Base-by-base conservation (phyloP, 2,888 invertebrate species). In the Rhamphomyia laevipes region DNA sequence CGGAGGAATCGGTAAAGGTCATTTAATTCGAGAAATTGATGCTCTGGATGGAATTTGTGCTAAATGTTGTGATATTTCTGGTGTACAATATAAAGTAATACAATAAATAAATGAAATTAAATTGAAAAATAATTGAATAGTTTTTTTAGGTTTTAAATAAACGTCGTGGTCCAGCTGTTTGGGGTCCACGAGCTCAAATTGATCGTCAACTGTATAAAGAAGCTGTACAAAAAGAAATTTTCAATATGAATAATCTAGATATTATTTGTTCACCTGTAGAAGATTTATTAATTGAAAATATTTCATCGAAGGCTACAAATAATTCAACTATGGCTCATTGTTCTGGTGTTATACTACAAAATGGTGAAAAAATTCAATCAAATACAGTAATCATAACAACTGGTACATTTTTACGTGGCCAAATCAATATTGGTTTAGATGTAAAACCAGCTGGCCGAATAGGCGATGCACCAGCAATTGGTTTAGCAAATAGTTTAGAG, bases 1-100 rank as follows among this genome's bases (percentile, higher is more conserved):
- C 71, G 92, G 92, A 23, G 92, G 92, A 9, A 87, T 93, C 57
- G 92, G 91, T 1, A 93, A 93, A 69, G 91, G 90, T 0, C 88
- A 92, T 65, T 71, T 91, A 46, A 84, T 91, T 78, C 76, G 80
- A 57, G 92, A 92, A 73, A 72, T 93, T 10, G 92, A 93, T 69
- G 91, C 92, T 3, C 69, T 93, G 37, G 92, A 89, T 72, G 92
- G 92, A 3, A 64, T 93, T 7, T 91, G 88, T 71, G 79, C 77
- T 9, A 73, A 82, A 55, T 82, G 89, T 48, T 91, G 90, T 70
- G 91, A 90, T 70, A 61, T 76, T 42, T 84, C 88, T 6, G 89
- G 89, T 7, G 75, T 87, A 21, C 83, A 87, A 58, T 90, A 87
- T 62, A 86, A 82, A 70, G 76, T 81, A 56, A 53, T 23, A n/a